Conservation (phyloP, 2,888 invertebrate genomes). For the Vandiemenella viatica region DNA sequence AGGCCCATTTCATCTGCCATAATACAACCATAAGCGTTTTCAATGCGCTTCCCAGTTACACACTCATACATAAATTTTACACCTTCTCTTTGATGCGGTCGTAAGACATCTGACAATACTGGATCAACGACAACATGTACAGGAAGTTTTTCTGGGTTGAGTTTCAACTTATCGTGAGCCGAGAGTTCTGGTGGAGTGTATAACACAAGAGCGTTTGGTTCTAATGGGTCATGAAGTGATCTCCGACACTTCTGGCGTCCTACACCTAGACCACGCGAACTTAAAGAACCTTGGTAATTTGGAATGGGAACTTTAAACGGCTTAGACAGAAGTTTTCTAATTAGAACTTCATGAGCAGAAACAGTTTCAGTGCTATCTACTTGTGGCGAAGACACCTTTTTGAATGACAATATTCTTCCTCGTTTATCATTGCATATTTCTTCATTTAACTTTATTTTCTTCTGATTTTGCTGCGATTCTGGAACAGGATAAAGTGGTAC, state of each 20-base stretch:
- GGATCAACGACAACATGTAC: constrained; percentile 99
- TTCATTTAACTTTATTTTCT: neutral
- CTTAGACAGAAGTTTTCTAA: constrained; percentile 62
- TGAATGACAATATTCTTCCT: neutral
- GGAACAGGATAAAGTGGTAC: neutral
- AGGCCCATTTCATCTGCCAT: constrained; percentile 99
- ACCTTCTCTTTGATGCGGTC: constrained; percentile 97
- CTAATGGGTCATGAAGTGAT: constrained; percentile 81
- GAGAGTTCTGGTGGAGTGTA: constrained; percentile 70
- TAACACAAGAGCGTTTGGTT: constrained; percentile 79
- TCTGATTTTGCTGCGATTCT: neutral
- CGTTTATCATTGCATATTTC: neutral
- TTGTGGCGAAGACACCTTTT: neutral
- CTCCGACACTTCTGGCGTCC: constrained; percentile 35
- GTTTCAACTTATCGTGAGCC: constrained; percentile 75
- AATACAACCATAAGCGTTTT: constrained; percentile 81
- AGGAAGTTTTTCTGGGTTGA: constrained; percentile 46
- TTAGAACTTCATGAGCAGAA: constrained; percentile 52
- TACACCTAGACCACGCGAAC: constrained; percentile 66
- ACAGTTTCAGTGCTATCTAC: constrained; percentile 2
- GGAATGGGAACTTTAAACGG: constrained; percentile 89
- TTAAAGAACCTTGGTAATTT: constrained; percentile 63
- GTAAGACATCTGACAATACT: constrained; percentile 65
- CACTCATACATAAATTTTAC: constrained; percentile 99
- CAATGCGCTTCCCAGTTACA: constrained; percentile 81